Evolutionary conservation across 2,113 vertebrate genomes (phyloP).

Genomic region (Pseudolaguvia tuberculata): DNA sequence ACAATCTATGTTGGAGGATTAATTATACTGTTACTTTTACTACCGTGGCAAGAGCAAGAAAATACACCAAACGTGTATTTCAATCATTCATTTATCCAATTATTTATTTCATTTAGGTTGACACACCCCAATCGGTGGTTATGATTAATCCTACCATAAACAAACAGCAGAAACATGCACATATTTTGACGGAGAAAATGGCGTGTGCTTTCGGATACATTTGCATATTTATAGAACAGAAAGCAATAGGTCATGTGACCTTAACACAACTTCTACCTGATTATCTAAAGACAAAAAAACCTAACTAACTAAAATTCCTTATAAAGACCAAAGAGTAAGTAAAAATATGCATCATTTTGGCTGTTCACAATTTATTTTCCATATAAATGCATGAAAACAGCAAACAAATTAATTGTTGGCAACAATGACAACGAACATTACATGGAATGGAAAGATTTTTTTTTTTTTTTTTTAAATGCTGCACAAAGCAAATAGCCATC

Average conservation of each 20-base stretch:
- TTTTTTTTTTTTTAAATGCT: too few species aligned
- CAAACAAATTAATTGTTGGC: conserved; percentile 60
- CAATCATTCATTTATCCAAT: conserved; percentile 34
- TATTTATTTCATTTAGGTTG: too few species aligned
- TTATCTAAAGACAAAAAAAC: background rate
- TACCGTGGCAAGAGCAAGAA: conserved; percentile 35
- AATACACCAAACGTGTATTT: conserved; percentile 32
- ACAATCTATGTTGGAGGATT: background rate
- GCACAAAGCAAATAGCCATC: conserved; percentile 30
- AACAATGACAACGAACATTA: conserved; percentile 53
- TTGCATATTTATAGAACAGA: conserved; percentile 62
- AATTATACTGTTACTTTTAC: background rate
- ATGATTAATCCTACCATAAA: too few species aligned
- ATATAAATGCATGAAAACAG: conserved; percentile 43
- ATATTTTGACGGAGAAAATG: conserved; percentile 27
- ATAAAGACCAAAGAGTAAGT: conserved; percentile 25
- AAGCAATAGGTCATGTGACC: conserved; percentile 28
- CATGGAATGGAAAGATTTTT: conserved; percentile 47
- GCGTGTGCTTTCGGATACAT: conserved; percentile 54
- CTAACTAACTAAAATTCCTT: background rate
- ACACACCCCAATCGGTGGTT: too few species aligned
- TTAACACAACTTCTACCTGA: conserved; percentile 31
- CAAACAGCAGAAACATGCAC: conserved; percentile 28
- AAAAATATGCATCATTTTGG: conserved; percentile 45
- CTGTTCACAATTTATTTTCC: conserved; percentile 48